phyloP scores from a whole-genome alignment of 2,797 vertebrate genomes.

The Sebastes diaconus region DNA sequence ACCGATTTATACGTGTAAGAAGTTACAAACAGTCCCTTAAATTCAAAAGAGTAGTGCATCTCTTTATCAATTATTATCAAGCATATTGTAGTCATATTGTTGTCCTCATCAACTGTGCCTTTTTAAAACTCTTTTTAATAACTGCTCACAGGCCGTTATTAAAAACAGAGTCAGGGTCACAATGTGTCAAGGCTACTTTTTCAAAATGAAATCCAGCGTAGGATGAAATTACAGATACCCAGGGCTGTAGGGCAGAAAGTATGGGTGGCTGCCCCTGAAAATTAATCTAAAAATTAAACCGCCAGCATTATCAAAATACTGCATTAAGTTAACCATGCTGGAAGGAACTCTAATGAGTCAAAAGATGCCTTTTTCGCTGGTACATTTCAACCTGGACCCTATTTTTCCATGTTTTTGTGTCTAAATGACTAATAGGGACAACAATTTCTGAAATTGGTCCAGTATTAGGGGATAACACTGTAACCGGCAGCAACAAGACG shows the following conservation, averaged over 20 bases:
- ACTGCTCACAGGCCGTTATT: slow-evolving; percentile 1
- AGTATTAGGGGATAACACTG: too few relatives aligned
- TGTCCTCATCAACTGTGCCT: not conserved
- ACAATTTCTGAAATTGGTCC: too few relatives aligned
- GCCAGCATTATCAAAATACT: not conserved
- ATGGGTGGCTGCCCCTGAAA: not conserved
- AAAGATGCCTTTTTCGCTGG: not conserved
- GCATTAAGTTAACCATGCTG: not conserved
- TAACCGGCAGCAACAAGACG: too few relatives aligned
- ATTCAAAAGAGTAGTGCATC: not conserved
- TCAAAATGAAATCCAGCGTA: slow-evolving; percentile 12
- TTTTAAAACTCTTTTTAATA: not conserved
- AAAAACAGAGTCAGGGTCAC: not conserved
- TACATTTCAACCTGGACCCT: too few relatives aligned
- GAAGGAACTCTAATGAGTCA: not conserved
- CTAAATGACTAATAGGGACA: too few relatives aligned
- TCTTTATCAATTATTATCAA: not conserved
- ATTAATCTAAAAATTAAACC: slow-evolving; percentile 1
- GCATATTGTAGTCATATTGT: not conserved
- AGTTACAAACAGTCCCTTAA: too few relatives aligned
- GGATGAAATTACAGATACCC: slow-evolving; percentile 9
- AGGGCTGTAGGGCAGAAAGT: not conserved
- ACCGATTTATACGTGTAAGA: too few relatives aligned
- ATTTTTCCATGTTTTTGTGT: too few relatives aligned
- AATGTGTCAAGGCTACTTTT: not conserved